A percentile compares a stretch with the other conserved stretches of the same genome.
Conservation (phyloP, 2,888 invertebrate genomes). For the Melanotus villosus region DNA sequence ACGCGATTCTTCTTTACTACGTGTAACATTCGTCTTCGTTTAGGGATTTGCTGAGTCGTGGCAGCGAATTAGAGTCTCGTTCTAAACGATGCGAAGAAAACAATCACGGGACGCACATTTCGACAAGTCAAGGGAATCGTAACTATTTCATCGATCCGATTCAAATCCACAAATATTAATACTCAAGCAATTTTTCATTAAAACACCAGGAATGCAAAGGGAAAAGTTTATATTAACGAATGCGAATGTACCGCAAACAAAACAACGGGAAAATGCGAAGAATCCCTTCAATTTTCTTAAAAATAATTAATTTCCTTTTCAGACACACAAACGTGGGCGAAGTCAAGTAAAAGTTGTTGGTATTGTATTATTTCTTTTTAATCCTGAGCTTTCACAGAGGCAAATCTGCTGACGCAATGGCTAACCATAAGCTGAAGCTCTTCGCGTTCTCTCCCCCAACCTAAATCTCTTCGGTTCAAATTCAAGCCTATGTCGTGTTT, state of each 20-base stretch:
- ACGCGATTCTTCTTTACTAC: not conserved
- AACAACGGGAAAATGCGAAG: not conserved
- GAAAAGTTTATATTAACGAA: no score
- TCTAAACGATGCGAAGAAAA: constrained; percentile 11
- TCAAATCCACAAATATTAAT: not conserved
- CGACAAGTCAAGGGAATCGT: not conserved
- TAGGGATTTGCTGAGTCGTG: constrained; percentile 25
- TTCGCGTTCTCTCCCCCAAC: constrained; percentile 25
- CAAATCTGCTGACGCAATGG: constrained; percentile 22
- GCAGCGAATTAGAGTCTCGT: constrained; percentile 16
- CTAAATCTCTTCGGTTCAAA: constrained; percentile 22
- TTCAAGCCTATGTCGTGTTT: not conserved
- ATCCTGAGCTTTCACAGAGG: constrained; percentile 10
- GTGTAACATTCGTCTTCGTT: constrained; percentile 28
- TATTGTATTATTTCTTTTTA: constrained; percentile 14
- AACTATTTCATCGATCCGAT: constrained; percentile 1
- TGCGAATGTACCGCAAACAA: not conserved
- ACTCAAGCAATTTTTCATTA: not conserved
- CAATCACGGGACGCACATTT: not conserved
- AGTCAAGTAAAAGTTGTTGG: not conserved
- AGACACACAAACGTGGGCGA: not conserved
- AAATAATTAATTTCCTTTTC: constrained; percentile 3
- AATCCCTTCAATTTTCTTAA: not conserved
- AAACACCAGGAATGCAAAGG: no score
- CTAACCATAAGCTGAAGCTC: constrained; percentile 9